Conservation (phyloP, 2,888 invertebrate genomes). For the Conistra vaccinii region DNA sequence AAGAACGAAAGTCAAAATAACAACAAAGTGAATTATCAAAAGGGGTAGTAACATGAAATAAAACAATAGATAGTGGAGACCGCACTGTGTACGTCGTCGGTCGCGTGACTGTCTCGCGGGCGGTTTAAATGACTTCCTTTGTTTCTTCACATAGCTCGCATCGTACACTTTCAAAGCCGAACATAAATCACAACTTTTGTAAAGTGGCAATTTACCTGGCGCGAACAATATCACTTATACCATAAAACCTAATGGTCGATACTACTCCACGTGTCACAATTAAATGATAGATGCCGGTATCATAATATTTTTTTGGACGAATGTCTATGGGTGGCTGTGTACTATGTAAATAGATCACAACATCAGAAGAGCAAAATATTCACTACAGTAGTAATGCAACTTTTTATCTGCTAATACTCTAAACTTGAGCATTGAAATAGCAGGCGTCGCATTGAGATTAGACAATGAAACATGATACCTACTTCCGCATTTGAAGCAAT, state of each 20-base stretch:
- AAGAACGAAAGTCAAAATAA: conserved; percentile 56
- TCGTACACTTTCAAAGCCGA: conserved; percentile 75
- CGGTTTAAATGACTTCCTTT: conserved; percentile 86
- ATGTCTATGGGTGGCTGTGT: background rate
- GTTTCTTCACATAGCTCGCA: conserved; percentile 83
- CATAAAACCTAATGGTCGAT: conserved; percentile 61
- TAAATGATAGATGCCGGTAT: conserved; percentile 54
- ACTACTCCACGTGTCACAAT: conserved; percentile 54
- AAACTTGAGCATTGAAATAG: background rate
- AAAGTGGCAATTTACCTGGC: conserved; percentile 74
- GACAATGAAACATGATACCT: conserved; percentile 17
- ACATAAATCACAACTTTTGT: conserved; percentile 77
- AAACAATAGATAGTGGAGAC: conserved; percentile 79
- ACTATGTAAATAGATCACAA: conserved; percentile 6
- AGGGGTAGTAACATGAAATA: conserved; percentile 71
- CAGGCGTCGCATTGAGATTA: background rate
- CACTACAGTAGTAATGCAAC: background rate
- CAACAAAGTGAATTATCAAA: conserved; percentile 68
- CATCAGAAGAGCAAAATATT: background rate
- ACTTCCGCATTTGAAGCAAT: conserved; percentile 33
- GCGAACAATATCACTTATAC: conserved; percentile 69
- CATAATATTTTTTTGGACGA: conserved; percentile 24
- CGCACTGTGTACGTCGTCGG: conserved; percentile 74
- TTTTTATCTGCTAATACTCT: background rate
- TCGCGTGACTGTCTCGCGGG: conserved; percentile 87